Percentiles rank a stretch among this genome's conserved stretches.
Conservation (phyloP, 2,797 vertebrate genomes). For the Chiroxiphia lanceolata region DNA sequence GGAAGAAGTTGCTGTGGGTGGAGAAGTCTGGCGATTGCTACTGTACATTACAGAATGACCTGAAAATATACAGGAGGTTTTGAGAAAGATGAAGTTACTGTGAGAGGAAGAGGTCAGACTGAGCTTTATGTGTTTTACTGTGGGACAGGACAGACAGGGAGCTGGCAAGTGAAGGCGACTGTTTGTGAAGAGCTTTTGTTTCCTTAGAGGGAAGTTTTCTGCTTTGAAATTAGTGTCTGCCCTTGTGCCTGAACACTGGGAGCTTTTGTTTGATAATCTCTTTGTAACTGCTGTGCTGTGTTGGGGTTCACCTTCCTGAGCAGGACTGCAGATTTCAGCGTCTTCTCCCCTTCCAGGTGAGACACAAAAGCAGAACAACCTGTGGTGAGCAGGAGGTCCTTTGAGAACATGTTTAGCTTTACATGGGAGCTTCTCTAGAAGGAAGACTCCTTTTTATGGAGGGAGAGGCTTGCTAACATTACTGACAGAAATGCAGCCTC, state of each 20-base stretch:
- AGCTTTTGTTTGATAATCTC: slow-evolving; percentile 7
- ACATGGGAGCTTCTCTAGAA: not conserved
- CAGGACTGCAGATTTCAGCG: not conserved
- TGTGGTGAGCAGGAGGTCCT: not conserved
- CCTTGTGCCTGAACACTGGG: not conserved
- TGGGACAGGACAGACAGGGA: not conserved
- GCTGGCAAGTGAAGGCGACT: not conserved
- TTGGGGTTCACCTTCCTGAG: not conserved
- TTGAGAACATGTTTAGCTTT: not conserved
- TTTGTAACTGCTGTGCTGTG: not conserved
- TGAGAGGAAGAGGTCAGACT: not conserved
- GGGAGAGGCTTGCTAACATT: not conserved
- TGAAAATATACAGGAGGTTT: not conserved
- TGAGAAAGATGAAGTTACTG: not conserved
- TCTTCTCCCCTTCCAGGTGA: not conserved
- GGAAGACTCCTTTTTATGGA: not conserved
- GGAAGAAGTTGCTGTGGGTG: not conserved
- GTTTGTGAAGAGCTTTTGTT: slow-evolving; percentile 31
- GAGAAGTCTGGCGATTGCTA: not conserved
- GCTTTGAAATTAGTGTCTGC: not conserved
- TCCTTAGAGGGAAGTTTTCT: not conserved
- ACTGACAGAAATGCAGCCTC: not conserved
- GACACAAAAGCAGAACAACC: not conserved
- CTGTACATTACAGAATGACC: not conserved
- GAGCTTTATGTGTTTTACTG: not conserved